phyloP scores from a whole-genome alignment of 1,140 invertebrate species.

The Brachionus asplanchnoidis region DNA sequence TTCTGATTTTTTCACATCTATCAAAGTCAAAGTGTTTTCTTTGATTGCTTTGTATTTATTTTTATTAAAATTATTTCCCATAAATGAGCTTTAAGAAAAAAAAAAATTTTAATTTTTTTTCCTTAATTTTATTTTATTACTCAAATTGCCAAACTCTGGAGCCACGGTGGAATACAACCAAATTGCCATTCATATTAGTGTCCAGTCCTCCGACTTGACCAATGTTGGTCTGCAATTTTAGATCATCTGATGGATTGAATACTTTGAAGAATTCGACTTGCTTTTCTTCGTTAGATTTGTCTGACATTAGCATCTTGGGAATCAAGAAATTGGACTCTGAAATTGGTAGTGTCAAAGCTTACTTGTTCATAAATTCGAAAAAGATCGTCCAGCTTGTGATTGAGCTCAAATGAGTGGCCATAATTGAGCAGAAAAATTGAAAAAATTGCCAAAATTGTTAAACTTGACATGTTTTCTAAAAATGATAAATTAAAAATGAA shows the following conservation, averaged over 20 bases:
- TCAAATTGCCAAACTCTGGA: conserved; percentile 17
- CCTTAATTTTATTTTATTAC: background rate
- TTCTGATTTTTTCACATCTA: conserved; percentile 69
- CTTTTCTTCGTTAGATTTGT: background rate
- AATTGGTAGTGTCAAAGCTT: background rate
- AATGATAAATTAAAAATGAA: background rate
- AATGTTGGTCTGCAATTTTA: background rate
- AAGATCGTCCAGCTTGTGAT: background rate
- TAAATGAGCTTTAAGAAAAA: background rate
- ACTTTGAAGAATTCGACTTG: background rate
- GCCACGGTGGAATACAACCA: conserved; percentile 28
- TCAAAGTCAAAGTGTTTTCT: conserved; percentile 71
- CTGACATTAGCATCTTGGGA: background rate
- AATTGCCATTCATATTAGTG: conserved; percentile 2
- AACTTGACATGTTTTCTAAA: background rate
- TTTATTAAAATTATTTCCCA: conserved; percentile 20
- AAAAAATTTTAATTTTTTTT: background rate
- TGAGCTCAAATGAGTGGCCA: background rate
- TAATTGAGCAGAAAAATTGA: background rate
- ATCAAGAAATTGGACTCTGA: background rate
- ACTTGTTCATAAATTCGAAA: background rate
- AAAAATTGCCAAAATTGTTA: background rate
- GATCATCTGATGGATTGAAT: background rate
- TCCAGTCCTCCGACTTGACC: conserved; percentile 32
- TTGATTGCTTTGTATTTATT: conserved; percentile 66